Conservation (phyloP, 1,140 invertebrate species). For the Brachionus paranguensis region DNA sequence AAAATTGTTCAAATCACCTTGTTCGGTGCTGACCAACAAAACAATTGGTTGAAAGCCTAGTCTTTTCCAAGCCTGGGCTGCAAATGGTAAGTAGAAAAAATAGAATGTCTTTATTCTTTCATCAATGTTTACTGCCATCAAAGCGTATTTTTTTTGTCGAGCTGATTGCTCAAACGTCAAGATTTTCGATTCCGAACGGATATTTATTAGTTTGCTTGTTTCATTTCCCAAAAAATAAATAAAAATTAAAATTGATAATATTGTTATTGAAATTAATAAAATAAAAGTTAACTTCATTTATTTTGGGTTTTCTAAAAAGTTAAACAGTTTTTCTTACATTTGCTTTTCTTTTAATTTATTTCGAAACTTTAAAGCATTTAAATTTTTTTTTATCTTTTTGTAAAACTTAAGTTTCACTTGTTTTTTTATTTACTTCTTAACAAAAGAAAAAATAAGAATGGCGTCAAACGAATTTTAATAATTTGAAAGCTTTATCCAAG, state of each 20-base stretch:
- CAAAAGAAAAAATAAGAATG: too few relatives aligned
- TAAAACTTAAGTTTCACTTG: too few relatives aligned
- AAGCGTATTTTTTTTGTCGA: neutral
- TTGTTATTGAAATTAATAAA: neutral
- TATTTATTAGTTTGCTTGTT: neutral
- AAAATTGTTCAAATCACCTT: neutral
- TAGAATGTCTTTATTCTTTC: neutral
- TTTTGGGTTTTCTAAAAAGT: neutral
- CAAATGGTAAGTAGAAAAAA: constrained; percentile 21
- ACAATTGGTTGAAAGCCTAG: neutral
- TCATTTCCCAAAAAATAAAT: neutral
- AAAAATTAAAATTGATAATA: neutral
- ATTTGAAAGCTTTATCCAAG: too few relatives aligned
- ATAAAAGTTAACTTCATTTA: neutral
- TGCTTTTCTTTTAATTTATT: too few relatives aligned
- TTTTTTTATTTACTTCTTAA: too few relatives aligned
- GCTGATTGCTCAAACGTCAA: neutral
- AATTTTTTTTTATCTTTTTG: too few relatives aligned
- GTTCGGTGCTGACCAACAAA: neutral
- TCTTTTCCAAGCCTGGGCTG: neutral
- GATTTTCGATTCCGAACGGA: neutral
- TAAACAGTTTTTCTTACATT: too few relatives aligned
- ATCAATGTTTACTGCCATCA: neutral
- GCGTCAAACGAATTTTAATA: too few relatives aligned
- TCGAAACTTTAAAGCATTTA: too few relatives aligned